Evolutionary conservation across 1,140 invertebrate species (phyloP).

Genomic region (Diorhabda carinulata): DNA sequence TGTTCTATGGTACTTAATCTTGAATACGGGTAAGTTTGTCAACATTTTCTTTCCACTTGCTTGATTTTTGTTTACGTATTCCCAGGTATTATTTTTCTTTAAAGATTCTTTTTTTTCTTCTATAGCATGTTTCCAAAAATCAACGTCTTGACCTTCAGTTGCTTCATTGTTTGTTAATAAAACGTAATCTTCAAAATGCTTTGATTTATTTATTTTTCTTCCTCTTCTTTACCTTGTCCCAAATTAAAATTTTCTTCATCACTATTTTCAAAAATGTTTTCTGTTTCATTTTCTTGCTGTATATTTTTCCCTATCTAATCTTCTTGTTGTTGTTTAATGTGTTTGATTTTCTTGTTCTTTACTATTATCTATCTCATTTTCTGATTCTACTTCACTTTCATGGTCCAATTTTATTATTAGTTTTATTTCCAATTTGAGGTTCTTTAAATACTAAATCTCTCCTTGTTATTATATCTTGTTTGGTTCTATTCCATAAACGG

Average conservation of each 20-base stretch:
- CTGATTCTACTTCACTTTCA: constrained; percentile 6
- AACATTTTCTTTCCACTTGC: constrained; percentile 6
- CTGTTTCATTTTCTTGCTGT: constrained; percentile 5
- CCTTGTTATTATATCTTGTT: constrained; percentile 2
- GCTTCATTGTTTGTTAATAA: constrained; percentile 5
- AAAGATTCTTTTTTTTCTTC: constrained; percentile 25
- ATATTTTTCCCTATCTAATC: neutral
- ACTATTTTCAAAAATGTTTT: constrained; percentile 5
- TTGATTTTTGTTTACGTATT: no score
- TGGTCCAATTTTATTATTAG: neutral
- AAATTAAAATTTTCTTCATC: neutral
- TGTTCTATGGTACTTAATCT: constrained; percentile 35
- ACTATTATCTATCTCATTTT: neutral
- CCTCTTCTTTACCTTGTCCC: neutral
- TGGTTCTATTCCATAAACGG: constrained; percentile 5
- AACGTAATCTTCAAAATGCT: neutral
- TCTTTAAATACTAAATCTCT: constrained; percentile 11
- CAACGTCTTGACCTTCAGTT: neutral
- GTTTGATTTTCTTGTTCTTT: neutral
- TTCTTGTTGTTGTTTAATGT: neutral
- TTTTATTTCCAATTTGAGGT: constrained; percentile 2
- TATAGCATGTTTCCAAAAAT: constrained; percentile 27
- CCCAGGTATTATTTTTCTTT: constrained; percentile 23
- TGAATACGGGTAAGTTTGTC: constrained; percentile 45
- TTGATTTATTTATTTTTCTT: neutral